Evolutionary conservation across 2,113 vertebrate genomes (phyloP), one percentile per base, ranked within the genome.

Genomic region (Pelobates fuscus): DNA sequence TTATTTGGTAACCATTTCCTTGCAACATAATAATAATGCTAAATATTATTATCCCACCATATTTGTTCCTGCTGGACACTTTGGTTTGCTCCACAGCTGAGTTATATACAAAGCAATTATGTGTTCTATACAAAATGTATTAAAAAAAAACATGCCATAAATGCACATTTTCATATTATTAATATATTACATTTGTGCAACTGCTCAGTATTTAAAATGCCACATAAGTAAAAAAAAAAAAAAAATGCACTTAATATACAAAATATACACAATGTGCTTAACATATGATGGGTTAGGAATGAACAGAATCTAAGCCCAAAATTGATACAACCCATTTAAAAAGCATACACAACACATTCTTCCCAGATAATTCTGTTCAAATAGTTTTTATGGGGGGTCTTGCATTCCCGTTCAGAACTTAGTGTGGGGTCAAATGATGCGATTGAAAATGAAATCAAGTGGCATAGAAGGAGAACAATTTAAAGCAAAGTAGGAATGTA

Each of bases 401-500:
- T 79, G 29, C 32, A 71, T 77, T 54, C 27, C 29, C 68, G 72
- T 79, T 25, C 52, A 62, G 58, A 79, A 70, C 65, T 69, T 81
- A 66, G 71, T 55, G 58, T 64, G 77, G 70, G 77, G 79, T 83
- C 77, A 72, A 67, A 79, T 66, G 71, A 84, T 82, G 81, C 78
- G 69, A 83, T 78, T 81, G 81, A 85, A 76, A 78, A 81, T 71
- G 75, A 77, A 80, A 81, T 49, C 23, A 76, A 76, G 70, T 77
- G 81, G 80, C 78, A 83, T 77, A 78, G 24, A 14, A 77, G 78
- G 62, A 54, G 70, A 71, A 71, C 80, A 85, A 78, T 67, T 81
- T 78, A 58, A 82, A 81, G 78, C 61, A 71, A 84, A 81, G 14
- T 80, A 80, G 77, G 77, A 88, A 89, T 85, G 80, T 41, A 77